A percentile compares a stretch with the other conserved stretches of the same genome.
Evolutionary conservation across 2,888 invertebrate genomes (phyloP).

Genomic region (Diarsia dahlii): DNA sequence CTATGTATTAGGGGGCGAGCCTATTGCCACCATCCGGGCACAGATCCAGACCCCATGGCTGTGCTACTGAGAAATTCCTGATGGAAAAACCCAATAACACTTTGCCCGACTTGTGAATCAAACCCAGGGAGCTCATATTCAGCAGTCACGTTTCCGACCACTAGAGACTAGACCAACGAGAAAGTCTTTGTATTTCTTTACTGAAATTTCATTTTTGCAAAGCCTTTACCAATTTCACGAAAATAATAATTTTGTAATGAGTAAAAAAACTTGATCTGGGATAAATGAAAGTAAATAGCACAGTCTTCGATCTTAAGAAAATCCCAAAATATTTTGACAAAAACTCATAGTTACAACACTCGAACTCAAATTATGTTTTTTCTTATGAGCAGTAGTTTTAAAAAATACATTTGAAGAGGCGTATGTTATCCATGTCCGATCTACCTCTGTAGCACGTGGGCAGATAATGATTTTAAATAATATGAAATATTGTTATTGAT

Average conservation of each 20-base stretch:
- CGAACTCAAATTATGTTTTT: constrained; percentile 52
- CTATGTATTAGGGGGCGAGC: too few species aligned
- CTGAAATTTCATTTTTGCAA: not conserved
- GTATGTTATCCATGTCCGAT: constrained; percentile 69
- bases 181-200: not conserved
- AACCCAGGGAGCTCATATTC: too few species aligned
- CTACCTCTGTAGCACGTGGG: constrained; percentile 71
- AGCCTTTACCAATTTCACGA: not conserved
- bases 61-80: too few species aligned
- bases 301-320: not conserved
- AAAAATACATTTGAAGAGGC: constrained; percentile 71
- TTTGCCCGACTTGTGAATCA: too few species aligned
- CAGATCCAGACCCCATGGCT: too few species aligned
- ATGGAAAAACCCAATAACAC: too few species aligned
- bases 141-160: too few species aligned
- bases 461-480: constrained; percentile 66
- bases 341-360: constrained; percentile 55
- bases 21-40: too few species aligned
- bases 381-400: constrained; percentile 55
- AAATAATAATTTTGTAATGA: not conserved
- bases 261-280: not conserved
- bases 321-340: not conserved
- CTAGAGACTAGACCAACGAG: too few species aligned
- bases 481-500: constrained; percentile 77
- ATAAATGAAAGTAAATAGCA: too few species aligned